Conservation (phyloP, 1,140 invertebrate genomes). For the Listronotus bonariensis region DNA sequence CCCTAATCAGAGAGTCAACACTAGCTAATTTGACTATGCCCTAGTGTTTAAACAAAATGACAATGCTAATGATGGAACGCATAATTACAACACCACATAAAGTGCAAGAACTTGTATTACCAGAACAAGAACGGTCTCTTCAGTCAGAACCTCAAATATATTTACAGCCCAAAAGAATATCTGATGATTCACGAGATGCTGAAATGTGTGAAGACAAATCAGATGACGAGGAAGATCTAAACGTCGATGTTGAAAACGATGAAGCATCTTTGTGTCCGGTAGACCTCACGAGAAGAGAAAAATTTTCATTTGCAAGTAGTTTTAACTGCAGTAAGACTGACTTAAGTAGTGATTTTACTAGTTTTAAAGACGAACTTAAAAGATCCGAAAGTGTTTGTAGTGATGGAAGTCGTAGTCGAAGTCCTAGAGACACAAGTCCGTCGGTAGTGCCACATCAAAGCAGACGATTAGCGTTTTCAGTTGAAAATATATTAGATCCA, state of each 20-base stretch:
- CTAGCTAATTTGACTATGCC: constrained; percentile 35
- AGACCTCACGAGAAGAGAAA: constrained; percentile 54
- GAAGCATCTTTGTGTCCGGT: constrained; percentile 56
- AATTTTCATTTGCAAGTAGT: constrained; percentile 38
- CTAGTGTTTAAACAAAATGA: constrained; percentile 51
- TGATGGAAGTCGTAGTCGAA: constrained; percentile 55
- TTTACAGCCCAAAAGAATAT: constrained; percentile 45
- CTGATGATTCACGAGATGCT: constrained; percentile 50
- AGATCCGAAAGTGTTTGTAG: constrained; percentile 57
- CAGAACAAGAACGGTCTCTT: constrained; percentile 32
- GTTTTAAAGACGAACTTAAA: constrained; percentile 46
- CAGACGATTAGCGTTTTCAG: constrained; percentile 77
- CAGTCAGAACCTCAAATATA: constrained; percentile 29
- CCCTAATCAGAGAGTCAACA: constrained; percentile 34
- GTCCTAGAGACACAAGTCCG: constrained; percentile 53
- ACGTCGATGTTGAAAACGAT: constrained; percentile 55
- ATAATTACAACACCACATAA: constrained; percentile 51
- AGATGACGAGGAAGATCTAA: constrained; percentile 52
- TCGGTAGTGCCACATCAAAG: constrained; percentile 54
- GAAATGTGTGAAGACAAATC: constrained; percentile 50
- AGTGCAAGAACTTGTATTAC: constrained; percentile 37
- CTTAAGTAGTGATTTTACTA: constrained; percentile 45
- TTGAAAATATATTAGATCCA: constrained; percentile 89
- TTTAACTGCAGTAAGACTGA: constrained; percentile 40
- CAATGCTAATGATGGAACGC: constrained; percentile 59